phyloP scores from a whole-genome alignment of 2,113 vertebrate genomes.

The Poicephalus meyeri region DNA sequence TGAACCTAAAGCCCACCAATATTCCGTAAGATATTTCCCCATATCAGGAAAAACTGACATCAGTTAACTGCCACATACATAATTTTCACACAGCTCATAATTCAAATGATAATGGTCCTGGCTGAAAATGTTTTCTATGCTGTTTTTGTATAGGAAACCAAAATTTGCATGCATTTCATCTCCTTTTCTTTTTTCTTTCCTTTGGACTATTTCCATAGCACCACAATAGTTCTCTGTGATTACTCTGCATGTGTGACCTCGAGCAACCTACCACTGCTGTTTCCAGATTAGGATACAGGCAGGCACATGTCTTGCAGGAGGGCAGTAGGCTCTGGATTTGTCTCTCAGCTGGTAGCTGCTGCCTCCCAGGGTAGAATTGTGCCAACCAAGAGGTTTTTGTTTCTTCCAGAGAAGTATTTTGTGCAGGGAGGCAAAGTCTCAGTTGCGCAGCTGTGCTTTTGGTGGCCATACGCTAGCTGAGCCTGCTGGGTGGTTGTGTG shows the following conservation, averaged over 20 bases:
- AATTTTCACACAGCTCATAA: neutral
- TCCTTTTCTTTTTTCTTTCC: neutral
- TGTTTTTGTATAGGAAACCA: neutral
- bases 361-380: neutral
- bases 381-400: neutral
- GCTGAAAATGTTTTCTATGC: neutral
- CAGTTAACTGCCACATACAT: neutral
- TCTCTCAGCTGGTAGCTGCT: neutral
- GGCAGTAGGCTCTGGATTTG: neutral
- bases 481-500: neutral
- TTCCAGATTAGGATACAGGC: slow-evolving; percentile 4
- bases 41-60: neutral
- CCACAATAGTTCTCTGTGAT: neutral
- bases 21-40: neutral
- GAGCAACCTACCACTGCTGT: neutral
- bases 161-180: slow-evolving; percentile 5
- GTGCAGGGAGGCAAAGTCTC: neutral
- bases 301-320: neutral
- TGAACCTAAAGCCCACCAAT: neutral
- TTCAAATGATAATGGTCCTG: neutral
- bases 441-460: neutral
- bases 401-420: neutral
- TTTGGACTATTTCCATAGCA: slow-evolving; percentile 12
- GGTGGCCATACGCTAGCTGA: neutral
- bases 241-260: slow-evolving; percentile 1